These are phyloP conservation scores for Circaetus cinerascens DNA, from an alignment of 2,113 vertebrate species.

Conservation along the genomic window DNA sequence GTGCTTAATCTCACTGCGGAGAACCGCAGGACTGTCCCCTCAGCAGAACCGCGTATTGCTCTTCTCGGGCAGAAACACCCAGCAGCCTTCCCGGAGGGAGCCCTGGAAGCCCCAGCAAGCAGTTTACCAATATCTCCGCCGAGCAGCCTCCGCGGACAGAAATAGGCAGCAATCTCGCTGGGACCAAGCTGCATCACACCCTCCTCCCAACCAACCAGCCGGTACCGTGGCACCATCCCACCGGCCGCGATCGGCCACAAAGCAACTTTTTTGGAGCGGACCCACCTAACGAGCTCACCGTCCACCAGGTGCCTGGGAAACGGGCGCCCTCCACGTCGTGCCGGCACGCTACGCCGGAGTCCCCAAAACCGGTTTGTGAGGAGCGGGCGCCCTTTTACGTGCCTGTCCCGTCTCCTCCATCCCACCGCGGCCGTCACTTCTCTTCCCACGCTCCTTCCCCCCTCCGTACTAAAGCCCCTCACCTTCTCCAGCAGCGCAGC, in stretches of 20 bases:
- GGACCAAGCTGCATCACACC: background rate
- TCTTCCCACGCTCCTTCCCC: background rate
- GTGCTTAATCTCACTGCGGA: background rate
- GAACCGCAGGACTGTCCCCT: background rate
- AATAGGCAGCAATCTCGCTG: accelerated
- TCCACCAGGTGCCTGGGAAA: background rate
- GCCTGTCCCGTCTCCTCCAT: background rate
- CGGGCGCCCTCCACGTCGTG: background rate
- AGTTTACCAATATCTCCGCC: accelerated
- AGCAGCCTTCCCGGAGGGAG: background rate
- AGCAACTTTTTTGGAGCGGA: background rate
- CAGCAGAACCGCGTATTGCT: accelerated
- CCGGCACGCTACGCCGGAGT: accelerated
- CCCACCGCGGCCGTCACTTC: background rate
- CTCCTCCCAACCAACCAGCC: background rate
- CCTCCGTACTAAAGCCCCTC: background rate
- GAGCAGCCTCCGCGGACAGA: background rate
- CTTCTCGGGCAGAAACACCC: background rate
- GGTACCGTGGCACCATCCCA: background rate
- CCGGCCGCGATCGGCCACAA: background rate
- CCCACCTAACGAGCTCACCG: background rate
- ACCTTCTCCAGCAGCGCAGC: conserved; percentile 26
- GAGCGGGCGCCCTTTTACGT: background rate
- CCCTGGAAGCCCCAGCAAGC: background rate
- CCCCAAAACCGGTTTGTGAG: background rate